Evolutionary conservation across 2,797 vertebrate genomes (phyloP).

Genomic region (Telmatherina bonti): DNA sequence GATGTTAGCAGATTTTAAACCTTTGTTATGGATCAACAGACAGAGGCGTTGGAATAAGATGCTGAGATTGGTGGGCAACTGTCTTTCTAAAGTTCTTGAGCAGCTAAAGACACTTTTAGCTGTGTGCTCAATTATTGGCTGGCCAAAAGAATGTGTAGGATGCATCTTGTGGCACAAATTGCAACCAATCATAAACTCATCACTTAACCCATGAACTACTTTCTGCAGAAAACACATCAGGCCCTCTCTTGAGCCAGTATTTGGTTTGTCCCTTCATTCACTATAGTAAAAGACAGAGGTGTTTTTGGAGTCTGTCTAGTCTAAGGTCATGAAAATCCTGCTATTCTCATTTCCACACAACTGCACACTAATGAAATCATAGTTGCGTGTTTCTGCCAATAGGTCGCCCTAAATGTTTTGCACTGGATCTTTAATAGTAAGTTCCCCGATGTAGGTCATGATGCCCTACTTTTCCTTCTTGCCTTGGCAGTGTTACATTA

Average conservation of each 20-base stretch:
- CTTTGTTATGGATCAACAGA: too few species aligned
- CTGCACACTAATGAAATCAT: background rate
- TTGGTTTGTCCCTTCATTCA: background rate
- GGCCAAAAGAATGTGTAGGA: background rate
- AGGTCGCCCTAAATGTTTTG: background rate
- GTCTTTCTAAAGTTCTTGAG: background rate
- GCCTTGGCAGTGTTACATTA: conserved; percentile 54
- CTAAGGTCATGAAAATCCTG: background rate
- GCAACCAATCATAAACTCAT: background rate
- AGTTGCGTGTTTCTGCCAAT: background rate
- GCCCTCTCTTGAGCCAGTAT: background rate
- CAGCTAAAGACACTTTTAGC: conserved; percentile 15
- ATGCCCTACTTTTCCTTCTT: conserved; percentile 67
- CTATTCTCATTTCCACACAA: background rate
- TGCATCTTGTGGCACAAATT: background rate
- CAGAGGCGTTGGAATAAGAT: background rate
- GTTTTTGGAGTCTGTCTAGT: background rate
- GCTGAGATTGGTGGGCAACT: background rate
- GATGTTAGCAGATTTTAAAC: too few species aligned
- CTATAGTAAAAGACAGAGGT: background rate
- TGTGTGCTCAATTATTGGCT: conserved; percentile 7
- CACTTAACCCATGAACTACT: background rate
- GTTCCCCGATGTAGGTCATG: conserved; percentile 67
- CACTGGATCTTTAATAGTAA: conserved; percentile 20
- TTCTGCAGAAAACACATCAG: background rate